Conservation (phyloP, 2,888 invertebrate genomes). For the Magallana nippona region DNA sequence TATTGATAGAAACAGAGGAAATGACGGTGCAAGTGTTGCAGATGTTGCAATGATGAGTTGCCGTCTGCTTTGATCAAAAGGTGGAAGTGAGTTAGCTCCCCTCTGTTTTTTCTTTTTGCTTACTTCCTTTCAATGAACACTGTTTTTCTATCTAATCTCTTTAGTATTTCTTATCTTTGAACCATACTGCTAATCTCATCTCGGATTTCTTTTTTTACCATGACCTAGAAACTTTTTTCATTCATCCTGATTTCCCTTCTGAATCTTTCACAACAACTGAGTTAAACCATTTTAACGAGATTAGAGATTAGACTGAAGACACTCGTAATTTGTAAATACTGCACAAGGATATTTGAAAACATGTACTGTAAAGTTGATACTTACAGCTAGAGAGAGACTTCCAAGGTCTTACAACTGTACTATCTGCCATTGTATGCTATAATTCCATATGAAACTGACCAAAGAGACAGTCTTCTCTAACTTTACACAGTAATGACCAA, state of each 20-base stretch:
- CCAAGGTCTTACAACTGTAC: constrained; percentile 8
- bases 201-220: constrained; percentile 11
- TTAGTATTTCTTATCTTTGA: background rate
- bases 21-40: background rate
- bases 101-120: background rate
- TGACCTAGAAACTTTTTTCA: constrained; percentile 9
- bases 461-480: background rate
- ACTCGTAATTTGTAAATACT: too few species aligned
- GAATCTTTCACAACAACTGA: background rate
- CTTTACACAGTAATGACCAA: background rate
- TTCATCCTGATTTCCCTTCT: background rate
- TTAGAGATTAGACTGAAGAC: too few species aligned
- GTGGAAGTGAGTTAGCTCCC: background rate
- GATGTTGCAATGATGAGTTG: background rate
- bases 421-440: background rate
- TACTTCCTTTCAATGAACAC: background rate
- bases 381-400: constrained; percentile 26
- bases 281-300: too few species aligned
- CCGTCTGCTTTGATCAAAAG: constrained; percentile 17
- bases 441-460: background rate
- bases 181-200: constrained; percentile 9
- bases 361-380: background rate
- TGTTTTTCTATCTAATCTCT: constrained; percentile 2
- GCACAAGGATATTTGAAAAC: background rate
- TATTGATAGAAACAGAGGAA: background rate